Evolutionary conservation across 2,113 vertebrate genomes (phyloP), one percentile per base, ranked within the genome.

Genomic region (Panthera leo): DNA sequence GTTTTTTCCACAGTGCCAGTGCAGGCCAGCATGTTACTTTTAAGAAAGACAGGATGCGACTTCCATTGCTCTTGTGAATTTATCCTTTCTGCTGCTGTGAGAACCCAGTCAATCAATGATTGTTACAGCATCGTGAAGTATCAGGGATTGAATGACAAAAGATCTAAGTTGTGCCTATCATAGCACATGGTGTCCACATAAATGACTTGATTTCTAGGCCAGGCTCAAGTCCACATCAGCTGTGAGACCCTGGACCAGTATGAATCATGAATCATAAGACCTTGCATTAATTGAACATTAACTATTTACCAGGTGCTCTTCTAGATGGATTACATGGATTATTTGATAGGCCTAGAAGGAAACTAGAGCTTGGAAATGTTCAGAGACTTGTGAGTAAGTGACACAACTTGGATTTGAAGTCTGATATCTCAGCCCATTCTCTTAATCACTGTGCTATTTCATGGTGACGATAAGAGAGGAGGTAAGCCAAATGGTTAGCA

Each of bases 361-460:
- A 96, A 84, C 6, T 45, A 78, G 83, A 89, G 18, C 29, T 73
- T 53, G 25, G 55, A 71, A 79, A 61, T 45, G 14, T 92, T 39
- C 27, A 96, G 14, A 75, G 29, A 92, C 19, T 71, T 67, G 18
- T 25, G 63, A 55, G 31, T 36, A 70, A 82, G 31, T 71, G 63
- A n/a, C 25, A 39, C 48, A n/a, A 65, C 10, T 36, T 48, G 53
- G 51, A 71, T 55, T 90, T 78, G 79, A 67, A 53, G 67, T 82
- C 25, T 87, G 34, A 68, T 88, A 84, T 83, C 29, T 92, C 48
- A 83, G 53, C 5, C 7, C 4, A 61, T 67, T 92, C 16, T 95
- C 42, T 78, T 92, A 90, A 73, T 71, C 55, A n/a, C 58, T 91
- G 7, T 58, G 48, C 16, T 95, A 12, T 92, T 96, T 95, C 89